phyloP scores from a whole-genome alignment of 2,888 invertebrate species.

The Eupelmus urozonus region DNA sequence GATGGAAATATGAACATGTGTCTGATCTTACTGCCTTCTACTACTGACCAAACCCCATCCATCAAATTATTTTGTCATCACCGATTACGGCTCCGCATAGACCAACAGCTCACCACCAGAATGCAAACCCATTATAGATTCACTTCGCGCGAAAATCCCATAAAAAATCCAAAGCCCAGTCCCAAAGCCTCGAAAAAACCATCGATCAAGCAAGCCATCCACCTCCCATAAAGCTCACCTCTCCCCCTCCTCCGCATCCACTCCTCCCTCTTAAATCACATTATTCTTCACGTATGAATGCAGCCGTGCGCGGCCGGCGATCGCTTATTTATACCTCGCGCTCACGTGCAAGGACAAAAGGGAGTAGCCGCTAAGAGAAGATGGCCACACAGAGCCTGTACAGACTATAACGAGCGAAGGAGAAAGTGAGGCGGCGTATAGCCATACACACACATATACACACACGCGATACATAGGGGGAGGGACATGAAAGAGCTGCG shows the following conservation, averaged over 20 bases:
- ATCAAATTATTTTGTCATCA: no score
- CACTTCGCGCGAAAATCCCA: not conserved
- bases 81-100: no score
- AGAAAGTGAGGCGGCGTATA: slow-evolving; percentile 3
- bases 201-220: slow-evolving; percentile 39
- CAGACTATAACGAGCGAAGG: slow-evolving; percentile 16
- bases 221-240: not conserved
- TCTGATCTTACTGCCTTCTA: no score
- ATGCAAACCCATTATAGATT: no score
- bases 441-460: not conserved
- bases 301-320: slow-evolving; percentile 23
- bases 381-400: slow-evolving; percentile 8
- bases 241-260: no score
- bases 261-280: slow-evolving; percentile 44
- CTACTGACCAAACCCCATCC: no score
- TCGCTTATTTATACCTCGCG: slow-evolving; percentile 46
- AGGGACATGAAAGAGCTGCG: not conserved
- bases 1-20: no score
- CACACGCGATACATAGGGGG: not conserved
- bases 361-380: slow-evolving; percentile 2
- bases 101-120: no score
- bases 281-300: slow-evolving; percentile 53
- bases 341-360: slow-evolving; percentile 32
- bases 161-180: not conserved
- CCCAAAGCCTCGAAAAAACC: not conserved